Evolutionary conservation across 2,797 vertebrate genomes (phyloP).

Genomic region (Pseudochromis fuscus): DNA sequence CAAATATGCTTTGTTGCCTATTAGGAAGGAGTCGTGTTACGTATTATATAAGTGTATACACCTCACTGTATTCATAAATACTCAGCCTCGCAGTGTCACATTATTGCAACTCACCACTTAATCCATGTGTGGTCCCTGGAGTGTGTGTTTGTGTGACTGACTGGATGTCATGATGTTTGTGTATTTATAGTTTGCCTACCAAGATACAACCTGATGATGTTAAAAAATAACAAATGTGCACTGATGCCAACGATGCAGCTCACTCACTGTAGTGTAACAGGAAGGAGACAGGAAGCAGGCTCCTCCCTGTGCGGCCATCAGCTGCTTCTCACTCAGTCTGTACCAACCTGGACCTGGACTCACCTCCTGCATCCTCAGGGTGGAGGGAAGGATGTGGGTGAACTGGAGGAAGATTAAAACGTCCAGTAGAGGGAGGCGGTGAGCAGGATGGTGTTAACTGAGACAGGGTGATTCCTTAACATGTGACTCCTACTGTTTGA

Average conservation of each 20-base stretch:
- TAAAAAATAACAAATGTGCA: slow-evolving; percentile 47
- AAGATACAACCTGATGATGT: slow-evolving; percentile 32
- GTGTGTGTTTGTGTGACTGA: slow-evolving; percentile 65
- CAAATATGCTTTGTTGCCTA: slow-evolving; percentile 57
- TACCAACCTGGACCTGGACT: neutral
- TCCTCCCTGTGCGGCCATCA: slow-evolving; percentile 9
- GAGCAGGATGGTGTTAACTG: slow-evolving; percentile 30
- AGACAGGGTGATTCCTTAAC: slow-evolving; percentile 35
- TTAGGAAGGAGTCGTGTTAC: slow-evolving; percentile 54
- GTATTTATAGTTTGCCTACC: slow-evolving; percentile 52
- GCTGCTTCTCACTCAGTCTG: neutral
- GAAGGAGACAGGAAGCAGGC: slow-evolving; percentile 12
- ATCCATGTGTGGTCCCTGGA: slow-evolving; percentile 73
- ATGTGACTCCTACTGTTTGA: neutral
- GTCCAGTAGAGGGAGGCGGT: slow-evolving; percentile 65
- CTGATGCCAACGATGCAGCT: slow-evolving; percentile 54
- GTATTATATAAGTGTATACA: slow-evolving; percentile 62
- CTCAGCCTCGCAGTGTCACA: slow-evolving; percentile 60
- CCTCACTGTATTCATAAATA: slow-evolving; percentile 51
- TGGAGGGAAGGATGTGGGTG: slow-evolving; percentile 1
- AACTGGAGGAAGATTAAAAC: slow-evolving; percentile 8
- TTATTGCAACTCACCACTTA: slow-evolving; percentile 50
- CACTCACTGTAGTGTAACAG: slow-evolving; percentile 58
- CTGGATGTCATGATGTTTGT: slow-evolving; percentile 51
- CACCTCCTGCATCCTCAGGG: slow-evolving; percentile 3